Base-by-base conservation (phyloP, 2,797 vertebrate genomes). In the Onychomys leucogaster region DNA sequence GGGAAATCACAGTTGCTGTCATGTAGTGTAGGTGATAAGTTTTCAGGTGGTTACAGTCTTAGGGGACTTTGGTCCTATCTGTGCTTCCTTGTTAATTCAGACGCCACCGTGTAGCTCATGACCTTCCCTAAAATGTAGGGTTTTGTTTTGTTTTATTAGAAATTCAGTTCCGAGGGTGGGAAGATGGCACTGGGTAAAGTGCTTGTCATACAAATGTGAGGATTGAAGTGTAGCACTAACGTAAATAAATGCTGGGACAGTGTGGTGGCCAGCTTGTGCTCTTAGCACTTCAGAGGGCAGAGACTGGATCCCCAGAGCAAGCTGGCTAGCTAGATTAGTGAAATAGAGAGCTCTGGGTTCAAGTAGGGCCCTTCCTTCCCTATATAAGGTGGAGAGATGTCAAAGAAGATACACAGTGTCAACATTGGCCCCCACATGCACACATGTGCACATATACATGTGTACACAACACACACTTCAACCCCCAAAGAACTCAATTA, bases 81-180 rank as follows among this genome's bases (percentile, higher is more conserved):
- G 65, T 89, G 37, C 6, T 37, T 88, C 17, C 12, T 81, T 65
- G 43, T 81, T 89, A 25, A 57, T 32, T 65, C 43, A 65, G 59
- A 34, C 52, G 63, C 32, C 41, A 5, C 37, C 19, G 16, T 81
- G 89, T 16, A n/a, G 29, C 52, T 23, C 21, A 86, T 41, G 43
- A 49, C 11, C 61, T 59, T 87, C 94, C 13, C 41, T 94, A 80
- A 95, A 90, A 89, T 77, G 16, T 25, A 84, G 69, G 10, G 5
- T 6, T 52, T 84, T 46, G 37, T 91, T 96, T 93, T 59, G 88
- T 71, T 82, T 59, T 43, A 21, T 43, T 87, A 78, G 75, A 93
- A 95, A 55, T 75, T 92, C 43, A 95, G 16, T 19, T 71, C 9
- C 1, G 5, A 65, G 49, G 46, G 43, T 86, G 27, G 67, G 49